Evolutionary conservation across 2,113 vertebrate genomes (phyloP).

Genomic region (Lonchura striata): DNA sequence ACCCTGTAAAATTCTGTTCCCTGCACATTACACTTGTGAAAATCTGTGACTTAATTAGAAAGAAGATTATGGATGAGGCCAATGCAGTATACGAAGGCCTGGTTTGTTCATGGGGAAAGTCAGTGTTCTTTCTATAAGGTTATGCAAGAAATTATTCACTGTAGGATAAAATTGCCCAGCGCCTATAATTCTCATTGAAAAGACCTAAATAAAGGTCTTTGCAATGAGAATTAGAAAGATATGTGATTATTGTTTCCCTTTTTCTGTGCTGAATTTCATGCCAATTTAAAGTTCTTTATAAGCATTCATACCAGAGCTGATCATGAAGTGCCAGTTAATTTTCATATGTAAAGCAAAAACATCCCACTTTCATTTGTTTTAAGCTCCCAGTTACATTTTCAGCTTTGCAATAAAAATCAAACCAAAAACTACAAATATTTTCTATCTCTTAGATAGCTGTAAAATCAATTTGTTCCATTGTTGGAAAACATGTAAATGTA

Average conservation of each 20-base stretch:
- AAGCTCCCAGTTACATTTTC: neutral
- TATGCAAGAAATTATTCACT: neutral
- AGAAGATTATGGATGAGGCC: neutral
- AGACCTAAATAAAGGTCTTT: too few relatives aligned
- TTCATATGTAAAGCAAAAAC: neutral
- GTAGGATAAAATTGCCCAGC: neutral
- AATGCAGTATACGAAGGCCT: accelerated
- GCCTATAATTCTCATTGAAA: neutral
- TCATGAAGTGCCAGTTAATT: neutral
- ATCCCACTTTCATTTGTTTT: neutral
- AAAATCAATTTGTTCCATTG: neutral
- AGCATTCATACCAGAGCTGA: neutral
- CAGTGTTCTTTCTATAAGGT: neutral
- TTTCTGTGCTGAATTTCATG: neutral
- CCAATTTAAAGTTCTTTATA: neutral
- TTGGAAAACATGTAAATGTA: neutral
- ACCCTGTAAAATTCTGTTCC: neutral
- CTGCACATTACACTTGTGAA: neutral
- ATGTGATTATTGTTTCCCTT: neutral
- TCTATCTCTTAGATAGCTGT: neutral
- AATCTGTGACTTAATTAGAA: neutral
- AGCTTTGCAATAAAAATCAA: neutral
- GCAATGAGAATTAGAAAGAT: neutral
- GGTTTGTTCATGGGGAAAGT: neutral
- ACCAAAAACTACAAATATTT: neutral